Evolutionary conservation across 2,888 invertebrate genomes (phyloP).

Genomic region (Parascotia fuliginaria): DNA sequence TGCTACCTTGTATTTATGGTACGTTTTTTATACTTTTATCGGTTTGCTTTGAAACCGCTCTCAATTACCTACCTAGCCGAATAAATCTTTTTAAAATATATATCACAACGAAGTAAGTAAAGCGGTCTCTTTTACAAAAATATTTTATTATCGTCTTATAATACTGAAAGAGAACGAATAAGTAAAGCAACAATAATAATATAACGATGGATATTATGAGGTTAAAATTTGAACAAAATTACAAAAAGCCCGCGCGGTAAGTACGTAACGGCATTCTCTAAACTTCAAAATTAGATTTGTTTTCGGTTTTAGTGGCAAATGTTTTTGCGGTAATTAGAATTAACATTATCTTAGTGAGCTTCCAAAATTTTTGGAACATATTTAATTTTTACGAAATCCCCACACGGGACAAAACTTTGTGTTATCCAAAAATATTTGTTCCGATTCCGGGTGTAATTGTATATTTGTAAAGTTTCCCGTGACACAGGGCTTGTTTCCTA

Average conservation of each 20-base stretch:
- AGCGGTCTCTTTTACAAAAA: no score
- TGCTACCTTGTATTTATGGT: no score
- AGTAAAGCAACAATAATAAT: constrained; percentile 35
- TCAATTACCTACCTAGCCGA: background rate
- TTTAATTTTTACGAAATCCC: no score
- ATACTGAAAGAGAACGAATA: constrained; percentile 25
- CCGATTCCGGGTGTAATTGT: no score
- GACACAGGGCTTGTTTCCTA: no score
- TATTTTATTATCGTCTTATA: constrained; percentile 24
- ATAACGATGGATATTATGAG: constrained; percentile 32
- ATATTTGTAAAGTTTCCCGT: no score
- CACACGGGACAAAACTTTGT: no score
- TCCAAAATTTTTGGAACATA: no score
- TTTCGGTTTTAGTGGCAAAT: constrained; percentile 9
- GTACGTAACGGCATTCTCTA: constrained; percentile 34
- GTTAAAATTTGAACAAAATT: constrained; percentile 37
- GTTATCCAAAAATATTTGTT: no score
- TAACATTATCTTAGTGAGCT: background rate
- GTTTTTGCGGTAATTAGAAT: constrained; percentile 7
- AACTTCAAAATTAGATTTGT: constrained; percentile 29
- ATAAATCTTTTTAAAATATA: background rate
- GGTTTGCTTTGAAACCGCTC: no score
- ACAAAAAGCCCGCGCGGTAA: constrained; percentile 23
- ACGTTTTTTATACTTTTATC: no score
- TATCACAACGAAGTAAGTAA: background rate